These are phyloP conservation scores for Psammodynastes pulverulentus DNA, from an alignment of 2,113 vertebrate species.

Conservation along the genomic window DNA sequence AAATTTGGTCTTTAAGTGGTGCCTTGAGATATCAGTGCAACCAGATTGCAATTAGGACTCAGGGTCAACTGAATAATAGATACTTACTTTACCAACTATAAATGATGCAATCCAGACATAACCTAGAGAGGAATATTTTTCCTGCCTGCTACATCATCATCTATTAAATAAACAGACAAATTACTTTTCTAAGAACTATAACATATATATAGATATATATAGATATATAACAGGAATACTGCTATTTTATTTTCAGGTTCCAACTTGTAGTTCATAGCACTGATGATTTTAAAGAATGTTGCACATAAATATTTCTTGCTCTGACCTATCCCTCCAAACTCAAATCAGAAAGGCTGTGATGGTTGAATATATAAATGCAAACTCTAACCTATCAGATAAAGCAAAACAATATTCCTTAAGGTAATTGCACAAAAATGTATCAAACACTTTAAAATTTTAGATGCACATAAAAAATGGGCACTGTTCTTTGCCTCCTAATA, in stretches of 20 bases:
- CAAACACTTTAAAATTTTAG: neutral
- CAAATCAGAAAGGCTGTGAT: neutral
- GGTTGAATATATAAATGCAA: neutral
- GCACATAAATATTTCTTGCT: neutral
- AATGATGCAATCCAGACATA: neutral
- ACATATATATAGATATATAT: no score
- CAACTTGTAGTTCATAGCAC: neutral
- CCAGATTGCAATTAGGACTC: neutral
- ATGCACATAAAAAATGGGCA: neutral
- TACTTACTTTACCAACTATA: constrained; percentile 18
- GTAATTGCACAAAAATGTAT: neutral
- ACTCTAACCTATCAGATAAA: neutral
- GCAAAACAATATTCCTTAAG: neutral
- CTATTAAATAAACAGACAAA: constrained; percentile 4
- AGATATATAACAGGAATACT: neutral
- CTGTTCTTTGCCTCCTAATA: neutral
- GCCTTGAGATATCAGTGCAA: neutral
- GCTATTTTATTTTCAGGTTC: neutral
- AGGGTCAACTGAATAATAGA: neutral
- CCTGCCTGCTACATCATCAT: constrained; percentile 16
- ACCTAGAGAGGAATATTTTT: constrained; percentile 11
- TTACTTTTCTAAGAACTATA: constrained; percentile 28
- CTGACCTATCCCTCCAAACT: neutral
- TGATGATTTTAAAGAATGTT: neutral
- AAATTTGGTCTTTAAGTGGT: neutral